These are phyloP conservation scores for Pseudorhiza aurosa DNA, from an alignment of 30 jellyfish, hydroid and myxozoan species.

Conservation along the genomic window DNA sequence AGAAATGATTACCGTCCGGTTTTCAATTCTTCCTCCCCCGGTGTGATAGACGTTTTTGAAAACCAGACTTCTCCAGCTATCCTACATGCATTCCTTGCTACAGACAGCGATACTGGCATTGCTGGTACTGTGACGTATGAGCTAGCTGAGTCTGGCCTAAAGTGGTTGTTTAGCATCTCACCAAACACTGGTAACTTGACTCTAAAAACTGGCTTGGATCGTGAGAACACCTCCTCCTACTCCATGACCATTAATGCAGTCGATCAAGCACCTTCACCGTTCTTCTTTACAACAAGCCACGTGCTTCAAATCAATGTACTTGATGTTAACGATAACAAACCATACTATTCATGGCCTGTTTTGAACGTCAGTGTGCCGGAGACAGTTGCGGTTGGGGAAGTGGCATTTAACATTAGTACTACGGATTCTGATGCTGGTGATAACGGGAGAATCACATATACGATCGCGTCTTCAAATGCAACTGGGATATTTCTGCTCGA, in stretches of 20 bases:
- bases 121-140: constrained; percentile 64
- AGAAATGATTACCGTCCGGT: constrained; percentile 77
- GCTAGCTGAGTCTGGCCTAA: constrained; percentile 1
- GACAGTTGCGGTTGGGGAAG: constrained; percentile 53
- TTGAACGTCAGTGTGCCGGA: constrained; percentile 66
- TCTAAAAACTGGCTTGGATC: constrained; percentile 57
- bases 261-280: constrained; percentile 91
- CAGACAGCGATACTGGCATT: constrained; percentile 78
- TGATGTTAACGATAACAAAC: constrained; percentile 81
- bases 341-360: constrained; percentile 57
- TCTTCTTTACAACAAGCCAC: constrained; percentile 40
- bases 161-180: constrained; percentile 51
- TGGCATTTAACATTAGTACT: constrained; percentile 66
- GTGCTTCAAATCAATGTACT: constrained; percentile 47
- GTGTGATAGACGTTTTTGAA: constrained; percentile 45
- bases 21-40: constrained; percentile 35
- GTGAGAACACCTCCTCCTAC: constrained; percentile 66
- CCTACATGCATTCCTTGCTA: constrained; percentile 63
- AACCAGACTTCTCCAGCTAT: constrained; percentile 45
- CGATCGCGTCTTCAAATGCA: constrained; percentile 37
- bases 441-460: constrained; percentile 71
- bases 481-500: constrained; percentile 42
- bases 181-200: constrained; percentile 51
- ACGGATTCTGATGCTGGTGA: constrained; percentile 77
- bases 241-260: constrained; percentile 56